Evolutionary conservation across 1,140 invertebrate species (phyloP).

Genomic region (Berghia stephanieae): DNA sequence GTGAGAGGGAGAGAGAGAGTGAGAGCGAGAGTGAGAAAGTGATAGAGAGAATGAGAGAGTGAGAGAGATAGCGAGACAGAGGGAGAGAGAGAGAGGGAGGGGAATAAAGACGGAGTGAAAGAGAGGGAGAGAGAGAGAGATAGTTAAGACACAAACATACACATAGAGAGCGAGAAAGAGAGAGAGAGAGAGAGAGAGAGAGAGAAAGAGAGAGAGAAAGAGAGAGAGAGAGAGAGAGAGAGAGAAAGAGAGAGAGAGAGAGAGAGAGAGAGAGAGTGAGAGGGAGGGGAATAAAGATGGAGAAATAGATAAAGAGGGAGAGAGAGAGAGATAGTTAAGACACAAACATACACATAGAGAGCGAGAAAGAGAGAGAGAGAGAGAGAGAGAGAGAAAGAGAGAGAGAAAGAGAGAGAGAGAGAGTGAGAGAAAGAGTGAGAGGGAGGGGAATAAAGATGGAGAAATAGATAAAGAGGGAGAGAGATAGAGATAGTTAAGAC

Average conservation of each 20-base stretch:
- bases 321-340: background rate
- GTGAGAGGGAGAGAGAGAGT: too few relatives aligned
- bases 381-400: slow-evolving; percentile 14
- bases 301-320: background rate
- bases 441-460: slow-evolving; percentile 24
- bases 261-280: background rate
- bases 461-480: slow-evolving; percentile 12
- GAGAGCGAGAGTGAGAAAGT: too few relatives aligned
- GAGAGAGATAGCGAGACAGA: too few relatives aligned
- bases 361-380: slow-evolving; percentile 8
- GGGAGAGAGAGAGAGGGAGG: too few relatives aligned
- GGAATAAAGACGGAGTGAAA: too few relatives aligned
- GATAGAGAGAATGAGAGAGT: too few relatives aligned
- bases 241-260: background rate
- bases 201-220: background rate
- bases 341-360: slow-evolving; percentile 10
- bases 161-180: background rate
- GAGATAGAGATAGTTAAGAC: background rate
- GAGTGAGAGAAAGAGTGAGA: background rate
- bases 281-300: slow-evolving; percentile 7
- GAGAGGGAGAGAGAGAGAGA: too few relatives aligned
- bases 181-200: background rate
- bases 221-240: slow-evolving; percentile 12
- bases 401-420: background rate
- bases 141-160: background rate